These are phyloP conservation scores for Caenorhabditis sp. DNA, from an alignment of 2,888 invertebrate species.

Conservation along the genomic window DNA sequence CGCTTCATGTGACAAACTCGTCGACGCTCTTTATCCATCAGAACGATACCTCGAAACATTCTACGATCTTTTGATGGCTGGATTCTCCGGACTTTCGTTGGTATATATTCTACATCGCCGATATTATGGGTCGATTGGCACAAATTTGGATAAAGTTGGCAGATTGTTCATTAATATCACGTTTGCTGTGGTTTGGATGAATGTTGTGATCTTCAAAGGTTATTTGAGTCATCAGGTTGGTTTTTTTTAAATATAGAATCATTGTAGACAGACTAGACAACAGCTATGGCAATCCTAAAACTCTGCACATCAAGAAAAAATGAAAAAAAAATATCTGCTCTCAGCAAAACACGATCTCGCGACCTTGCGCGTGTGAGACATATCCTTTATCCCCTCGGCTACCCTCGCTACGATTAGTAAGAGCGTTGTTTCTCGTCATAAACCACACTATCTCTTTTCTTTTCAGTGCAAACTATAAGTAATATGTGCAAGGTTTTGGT, in stretches of 20 bases:
- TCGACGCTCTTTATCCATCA: conserved; percentile 59
- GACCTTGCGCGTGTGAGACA: too few species aligned
- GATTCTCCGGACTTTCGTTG: conserved; percentile 60
- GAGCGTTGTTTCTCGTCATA: too few species aligned
- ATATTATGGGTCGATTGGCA: conserved; percentile 66
- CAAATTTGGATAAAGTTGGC: conserved; percentile 62
- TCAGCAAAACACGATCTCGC: too few species aligned
- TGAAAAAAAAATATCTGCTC: too few species aligned
- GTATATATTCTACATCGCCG: conserved; percentile 67
- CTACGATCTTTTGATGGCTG: conserved; percentile 63
- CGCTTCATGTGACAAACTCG: conserved; percentile 58
- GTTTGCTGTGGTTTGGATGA: conserved; percentile 66
- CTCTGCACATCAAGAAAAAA: too few species aligned
- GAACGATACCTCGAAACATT: conserved; percentile 64
- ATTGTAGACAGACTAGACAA: too few species aligned
- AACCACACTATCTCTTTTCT: too few species aligned
- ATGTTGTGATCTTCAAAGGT: conserved; percentile 68
- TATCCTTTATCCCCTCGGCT: too few species aligned
- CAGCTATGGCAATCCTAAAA: too few species aligned
- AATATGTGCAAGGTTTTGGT: too few species aligned
- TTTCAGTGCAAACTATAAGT: too few species aligned
- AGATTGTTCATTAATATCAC: conserved; percentile 67
- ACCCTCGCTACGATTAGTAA: too few species aligned
- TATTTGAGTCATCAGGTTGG: conserved; percentile 62
- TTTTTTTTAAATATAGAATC: conserved; percentile 22